Evolutionary conservation across 2,888 invertebrate species (phyloP).

Genomic region (Stenurella melanura): DNA sequence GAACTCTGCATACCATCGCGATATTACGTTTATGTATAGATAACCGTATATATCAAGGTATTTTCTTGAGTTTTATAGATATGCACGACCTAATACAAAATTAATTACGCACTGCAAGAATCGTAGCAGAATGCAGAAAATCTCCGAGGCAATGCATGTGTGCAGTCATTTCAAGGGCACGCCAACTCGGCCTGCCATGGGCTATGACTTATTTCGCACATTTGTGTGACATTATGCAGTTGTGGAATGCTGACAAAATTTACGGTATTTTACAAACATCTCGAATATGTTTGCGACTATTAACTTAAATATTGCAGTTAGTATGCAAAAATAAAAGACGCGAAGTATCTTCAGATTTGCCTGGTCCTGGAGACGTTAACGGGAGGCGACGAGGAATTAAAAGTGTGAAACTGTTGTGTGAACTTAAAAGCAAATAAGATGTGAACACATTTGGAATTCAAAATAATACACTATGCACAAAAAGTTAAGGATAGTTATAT

Average conservation of each 20-base stretch:
- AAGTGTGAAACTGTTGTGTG: too few species aligned
- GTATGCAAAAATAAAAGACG: too few species aligned
- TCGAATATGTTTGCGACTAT: not conserved
- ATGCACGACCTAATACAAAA: constrained; percentile 26
- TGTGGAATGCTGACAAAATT: constrained; percentile 15
- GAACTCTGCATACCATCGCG: constrained; percentile 17
- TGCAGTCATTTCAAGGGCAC: constrained; percentile 27
- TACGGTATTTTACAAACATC: not conserved
- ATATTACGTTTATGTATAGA: not conserved
- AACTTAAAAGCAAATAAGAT: too few species aligned
- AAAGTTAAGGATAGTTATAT: too few species aligned
- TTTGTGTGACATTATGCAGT: constrained; percentile 29
- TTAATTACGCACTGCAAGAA: constrained; percentile 20
- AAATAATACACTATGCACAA: too few species aligned
- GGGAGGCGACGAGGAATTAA: too few species aligned
- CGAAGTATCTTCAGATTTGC: too few species aligned
- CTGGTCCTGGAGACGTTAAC: too few species aligned
- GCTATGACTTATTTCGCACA: constrained; percentile 21
- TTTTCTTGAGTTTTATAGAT: constrained; percentile 21
- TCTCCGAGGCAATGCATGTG: not conserved
- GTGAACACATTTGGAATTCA: too few species aligned
- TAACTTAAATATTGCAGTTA: not conserved
- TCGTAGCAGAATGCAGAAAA: constrained; percentile 6
- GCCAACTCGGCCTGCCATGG: not conserved
- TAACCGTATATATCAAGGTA: constrained; percentile 18